Percentiles rank a stretch among this genome's conserved stretches.
phyloP scores from a whole-genome alignment of 2,797 vertebrate genomes.

The Babyrousa celebensis region DNA sequence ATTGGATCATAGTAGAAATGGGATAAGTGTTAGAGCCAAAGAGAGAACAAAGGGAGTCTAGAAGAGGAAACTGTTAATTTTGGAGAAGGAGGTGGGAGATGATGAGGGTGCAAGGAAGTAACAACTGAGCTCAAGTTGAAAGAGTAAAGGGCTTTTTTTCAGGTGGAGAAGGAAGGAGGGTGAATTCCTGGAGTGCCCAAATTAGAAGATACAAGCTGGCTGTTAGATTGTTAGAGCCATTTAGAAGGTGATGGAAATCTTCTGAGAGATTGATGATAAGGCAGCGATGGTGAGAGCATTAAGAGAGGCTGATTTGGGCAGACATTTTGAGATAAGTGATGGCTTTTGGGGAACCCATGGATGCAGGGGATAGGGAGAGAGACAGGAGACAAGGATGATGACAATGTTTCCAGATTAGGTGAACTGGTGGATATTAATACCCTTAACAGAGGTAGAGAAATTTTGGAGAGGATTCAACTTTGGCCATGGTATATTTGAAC shows the following conservation, averaged over 20 bases:
- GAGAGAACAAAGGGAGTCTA: not conserved
- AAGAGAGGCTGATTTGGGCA: not conserved
- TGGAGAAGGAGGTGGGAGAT: not conserved
- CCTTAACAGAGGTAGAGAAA: not conserved
- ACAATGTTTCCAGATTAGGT: not conserved
- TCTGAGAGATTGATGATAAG: not conserved
- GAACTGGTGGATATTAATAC: too few species aligned
- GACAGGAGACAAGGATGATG: not conserved
- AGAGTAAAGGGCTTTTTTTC: not conserved
- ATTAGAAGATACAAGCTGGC: not conserved
- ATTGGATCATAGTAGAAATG: not conserved
- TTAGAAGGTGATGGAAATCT: not conserved
- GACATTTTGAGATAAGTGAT: not conserved
- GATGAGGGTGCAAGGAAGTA: not conserved
- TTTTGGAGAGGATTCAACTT: not conserved
- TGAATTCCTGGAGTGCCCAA: not conserved
- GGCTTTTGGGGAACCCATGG: not conserved
- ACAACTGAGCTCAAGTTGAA: not conserved
- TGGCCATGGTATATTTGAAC: not conserved
- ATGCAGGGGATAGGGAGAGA: not conserved
- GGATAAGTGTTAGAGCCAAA: not conserved
- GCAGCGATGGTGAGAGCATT: too few species aligned
- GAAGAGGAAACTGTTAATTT: not conserved
- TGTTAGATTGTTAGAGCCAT: not conserved
- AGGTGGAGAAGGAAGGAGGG: not conserved